phyloP scores from a whole-genome alignment of 2,113 vertebrate genomes.

The Tragelaphus strepsiceros region DNA sequence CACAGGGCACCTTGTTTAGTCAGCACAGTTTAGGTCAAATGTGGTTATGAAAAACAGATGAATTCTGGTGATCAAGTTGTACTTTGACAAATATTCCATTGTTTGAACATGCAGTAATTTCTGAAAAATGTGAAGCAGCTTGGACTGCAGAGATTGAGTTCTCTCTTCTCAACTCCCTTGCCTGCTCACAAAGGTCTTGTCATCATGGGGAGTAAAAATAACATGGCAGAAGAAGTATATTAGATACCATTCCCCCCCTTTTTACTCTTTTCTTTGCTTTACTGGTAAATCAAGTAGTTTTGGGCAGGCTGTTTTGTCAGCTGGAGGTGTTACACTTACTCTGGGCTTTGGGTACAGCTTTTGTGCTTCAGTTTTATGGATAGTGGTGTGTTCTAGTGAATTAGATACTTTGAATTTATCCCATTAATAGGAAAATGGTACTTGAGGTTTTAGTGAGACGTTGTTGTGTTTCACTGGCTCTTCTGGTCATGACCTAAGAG shows the following conservation, averaged over 20 bases:
- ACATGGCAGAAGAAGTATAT: slow-evolving; percentile 56
- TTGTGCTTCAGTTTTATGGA: slow-evolving; percentile 38
- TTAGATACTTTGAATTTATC: slow-evolving; percentile 32
- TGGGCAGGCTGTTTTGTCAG: slow-evolving; percentile 54
- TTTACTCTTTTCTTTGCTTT: background rate
- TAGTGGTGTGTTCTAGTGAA: background rate
- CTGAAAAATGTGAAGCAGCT: slow-evolving; percentile 67
- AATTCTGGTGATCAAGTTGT: slow-evolving; percentile 77
- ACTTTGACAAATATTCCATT: slow-evolving; percentile 82
- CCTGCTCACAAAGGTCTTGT: slow-evolving; percentile 35
- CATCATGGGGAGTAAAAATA: slow-evolving; percentile 57
- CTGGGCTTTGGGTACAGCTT: background rate
- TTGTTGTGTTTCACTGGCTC: background rate
- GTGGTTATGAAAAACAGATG: slow-evolving; percentile 83
- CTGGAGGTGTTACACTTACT: slow-evolving; percentile 32
- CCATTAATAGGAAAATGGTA: slow-evolving; percentile 28
- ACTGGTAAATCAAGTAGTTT: background rate
- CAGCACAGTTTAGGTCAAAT: slow-evolving; percentile 76
- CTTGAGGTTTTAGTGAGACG: background rate
- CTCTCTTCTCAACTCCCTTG: slow-evolving; percentile 47
- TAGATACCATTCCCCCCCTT: background rate
- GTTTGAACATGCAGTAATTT: slow-evolving; percentile 74
- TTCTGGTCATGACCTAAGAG: background rate
- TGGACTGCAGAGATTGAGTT: slow-evolving; percentile 40
- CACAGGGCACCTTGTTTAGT: slow-evolving; percentile 80